Base-by-base conservation (phyloP, 2,888 invertebrate species). In the Lymantria monacha region DNA sequence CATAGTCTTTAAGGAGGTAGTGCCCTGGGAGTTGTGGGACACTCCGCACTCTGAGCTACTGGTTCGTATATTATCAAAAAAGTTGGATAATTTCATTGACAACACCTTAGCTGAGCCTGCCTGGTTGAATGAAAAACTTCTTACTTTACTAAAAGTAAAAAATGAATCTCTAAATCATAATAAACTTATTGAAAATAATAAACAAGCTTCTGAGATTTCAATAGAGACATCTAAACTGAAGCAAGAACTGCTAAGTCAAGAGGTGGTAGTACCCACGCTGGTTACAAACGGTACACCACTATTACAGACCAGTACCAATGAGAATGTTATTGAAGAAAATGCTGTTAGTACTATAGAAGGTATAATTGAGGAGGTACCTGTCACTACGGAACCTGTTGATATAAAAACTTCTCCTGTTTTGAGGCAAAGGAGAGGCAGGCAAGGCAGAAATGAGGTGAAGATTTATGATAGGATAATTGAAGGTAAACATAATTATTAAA, bases 21-120 rank as follows among this genome's bases (percentile, higher is more conserved):
- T 94, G 0, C 93, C 94, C 0, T 94, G 94, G 93, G 95, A 95
- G 68, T 69, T 95, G 3, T 93, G 93, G 87, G 94, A 93, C 59
- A 94, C 94, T 0, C 90, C 94, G 10, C 94, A 94, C 44, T 94
- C 94, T 0, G 93, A 93, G 73, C 75, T 94, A 31, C 76, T 95
- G 3, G 87, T 94, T 5, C 90, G 94, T 38, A 92, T 95, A 55
- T 63, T 95, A 45, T 90, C 94, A 0, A 93, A 93, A 68, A 93
- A 90, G 63, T 77, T 95, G 0, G 87, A 93, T 47, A 74, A 73
- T 13, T 92, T 91, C 53, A 82, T 93, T 51, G 77, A 92, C 36
- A 83, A 71, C 30, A 87, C 92, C 11, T 56, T 92, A 43, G 83
- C 92, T 3, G 82, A 92, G 48, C 93, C 93, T 0, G 73, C 80